Conservation (phyloP, 2,888 invertebrate genomes). For the Andrena flavipes region DNA sequence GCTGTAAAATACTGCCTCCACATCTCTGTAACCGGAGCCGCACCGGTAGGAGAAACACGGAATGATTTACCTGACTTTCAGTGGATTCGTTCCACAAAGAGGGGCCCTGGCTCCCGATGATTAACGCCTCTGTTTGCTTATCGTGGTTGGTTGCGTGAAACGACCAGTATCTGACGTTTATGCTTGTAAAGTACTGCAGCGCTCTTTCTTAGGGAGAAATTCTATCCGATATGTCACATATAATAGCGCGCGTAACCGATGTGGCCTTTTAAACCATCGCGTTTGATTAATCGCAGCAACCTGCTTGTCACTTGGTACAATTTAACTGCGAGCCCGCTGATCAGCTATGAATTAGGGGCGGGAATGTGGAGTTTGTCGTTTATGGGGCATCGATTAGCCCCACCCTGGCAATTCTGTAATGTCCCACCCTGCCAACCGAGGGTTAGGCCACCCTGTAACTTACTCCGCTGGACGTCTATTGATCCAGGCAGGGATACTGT, state of each 20-base stretch:
- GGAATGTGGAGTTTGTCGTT: no score
- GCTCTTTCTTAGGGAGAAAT: neutral
- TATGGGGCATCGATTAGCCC: no score
- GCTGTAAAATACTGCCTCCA: slow-evolving; percentile 29
- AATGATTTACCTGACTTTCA: slow-evolving; percentile 52
- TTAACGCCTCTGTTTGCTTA: slow-evolving; percentile 56
- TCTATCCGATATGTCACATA: neutral
- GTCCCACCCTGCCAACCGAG: neutral
- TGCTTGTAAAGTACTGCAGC: slow-evolving; percentile 47
- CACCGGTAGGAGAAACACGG: slow-evolving; percentile 31
- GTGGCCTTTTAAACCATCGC: no score
- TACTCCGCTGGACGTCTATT: neutral
- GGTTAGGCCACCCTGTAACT: neutral
- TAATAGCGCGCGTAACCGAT: no score
- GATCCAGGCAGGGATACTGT: neutral
- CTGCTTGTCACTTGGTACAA: no score
- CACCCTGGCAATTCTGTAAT: neutral
- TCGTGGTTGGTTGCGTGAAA: slow-evolving; percentile 47
- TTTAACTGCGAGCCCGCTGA: no score
- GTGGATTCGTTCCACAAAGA: slow-evolving; percentile 44
- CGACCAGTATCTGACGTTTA: slow-evolving; percentile 62
- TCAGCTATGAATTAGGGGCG: no score
- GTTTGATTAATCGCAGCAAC: no score
- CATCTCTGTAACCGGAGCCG: slow-evolving; percentile 39
- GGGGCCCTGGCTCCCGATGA: slow-evolving; percentile 38